A percentile compares a stretch with the other conserved stretches of the same genome.
phyloP scores from a whole-genome alignment of 1,140 invertebrate species.

The honey bee (Apis mellifera) region Amel_HAv3.1 CM009935.2:8014001-8014500 shows the following conservation, averaged over 20 bases:
- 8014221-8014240: conserved; percentile 82
- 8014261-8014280: conserved; percentile 88
- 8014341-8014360: not conserved
- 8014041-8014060: conserved; percentile 42
- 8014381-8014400: conserved; percentile 69
- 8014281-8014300: conserved; percentile 81
- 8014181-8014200: conserved; percentile 48
- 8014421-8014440: conserved; percentile 13
- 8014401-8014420: conserved; percentile 69
- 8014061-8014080: conserved; percentile 14
- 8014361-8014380: conserved; percentile 15
- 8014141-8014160: conserved; percentile 75
- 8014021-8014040: conserved; percentile 35
- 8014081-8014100: not conserved
- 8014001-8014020: not conserved
- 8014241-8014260: conserved; percentile 83
- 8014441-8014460: conserved; percentile 14
- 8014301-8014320: conserved; percentile 38
- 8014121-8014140: conserved; percentile 64
- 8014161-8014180: conserved; percentile 80
- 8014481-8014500: too few species aligned
- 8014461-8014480: not conserved
- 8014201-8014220: conserved; percentile 31
- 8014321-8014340: conserved; percentile 35
- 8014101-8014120: conserved; percentile 45